phyloP scores from a whole-genome alignment of 2,797 vertebrate genomes.

The Sebastes baramenuke region DNA sequence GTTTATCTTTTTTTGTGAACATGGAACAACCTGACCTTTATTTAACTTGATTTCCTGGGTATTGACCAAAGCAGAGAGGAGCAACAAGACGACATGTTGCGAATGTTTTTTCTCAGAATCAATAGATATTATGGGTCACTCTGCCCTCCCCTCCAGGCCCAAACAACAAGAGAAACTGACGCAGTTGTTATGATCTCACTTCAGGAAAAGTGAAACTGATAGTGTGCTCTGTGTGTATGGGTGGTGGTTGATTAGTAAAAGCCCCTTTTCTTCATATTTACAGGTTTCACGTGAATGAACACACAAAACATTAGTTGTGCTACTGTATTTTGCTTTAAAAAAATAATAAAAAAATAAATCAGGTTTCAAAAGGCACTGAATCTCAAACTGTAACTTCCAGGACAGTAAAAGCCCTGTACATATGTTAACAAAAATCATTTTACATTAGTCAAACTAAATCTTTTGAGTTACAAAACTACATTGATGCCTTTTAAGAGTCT shows the following conservation, averaged over 20 bases:
- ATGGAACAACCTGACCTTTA: slow-evolving; percentile 33
- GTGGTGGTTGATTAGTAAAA: neutral
- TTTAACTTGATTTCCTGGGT: slow-evolving; percentile 31
- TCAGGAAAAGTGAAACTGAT: slow-evolving; percentile 14
- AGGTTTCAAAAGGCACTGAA: neutral
- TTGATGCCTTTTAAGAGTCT: neutral
- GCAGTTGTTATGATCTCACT: neutral
- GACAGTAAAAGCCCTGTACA: neutral
- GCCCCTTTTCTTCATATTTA: neutral
- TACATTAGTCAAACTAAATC: neutral
- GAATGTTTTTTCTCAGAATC: slow-evolving; percentile 41
- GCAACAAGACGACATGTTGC: slow-evolving; percentile 4
- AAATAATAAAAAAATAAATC: neutral
- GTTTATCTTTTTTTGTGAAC: neutral
- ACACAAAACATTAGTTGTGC: neutral
- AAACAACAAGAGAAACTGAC: slow-evolving; percentile 1
- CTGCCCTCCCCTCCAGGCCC: neutral
- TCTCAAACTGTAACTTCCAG: neutral
- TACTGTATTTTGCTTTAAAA: neutral
- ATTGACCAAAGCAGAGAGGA: slow-evolving; percentile 32
- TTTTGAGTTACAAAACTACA: neutral
- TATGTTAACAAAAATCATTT: neutral
- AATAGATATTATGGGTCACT: slow-evolving; percentile 12
- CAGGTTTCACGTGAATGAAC: neutral
- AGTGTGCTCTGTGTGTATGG: neutral